phyloP scores from a whole-genome alignment of 2,888 invertebrate genomes.

The Xestia c-nigrum region DNA sequence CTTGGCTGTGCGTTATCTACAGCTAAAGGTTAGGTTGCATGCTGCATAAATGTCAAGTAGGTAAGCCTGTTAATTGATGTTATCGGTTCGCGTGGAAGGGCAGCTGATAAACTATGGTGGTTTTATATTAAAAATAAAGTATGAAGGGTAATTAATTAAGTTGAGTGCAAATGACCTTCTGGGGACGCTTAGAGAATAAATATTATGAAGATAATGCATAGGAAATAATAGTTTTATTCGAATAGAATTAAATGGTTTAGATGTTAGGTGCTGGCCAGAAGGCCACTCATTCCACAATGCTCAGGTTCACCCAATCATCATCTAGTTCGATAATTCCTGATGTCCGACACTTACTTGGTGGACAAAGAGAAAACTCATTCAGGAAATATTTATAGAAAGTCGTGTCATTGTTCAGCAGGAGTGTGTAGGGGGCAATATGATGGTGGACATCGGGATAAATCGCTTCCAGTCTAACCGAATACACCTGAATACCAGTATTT shows the following conservation, averaged over 20 bases:
- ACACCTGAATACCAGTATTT: not conserved
- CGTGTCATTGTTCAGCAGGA: too few species aligned
- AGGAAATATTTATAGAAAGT: too few species aligned
- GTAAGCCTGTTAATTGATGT: conserved; percentile 40
- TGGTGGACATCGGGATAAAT: too few species aligned
- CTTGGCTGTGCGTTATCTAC: conserved; percentile 23
- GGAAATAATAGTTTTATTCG: not conserved
- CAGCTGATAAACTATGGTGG: conserved; percentile 39
- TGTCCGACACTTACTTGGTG: too few species aligned
- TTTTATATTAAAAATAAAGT: conserved; percentile 23
- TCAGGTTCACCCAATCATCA: not conserved
- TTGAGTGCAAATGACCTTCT: conserved; percentile 16
- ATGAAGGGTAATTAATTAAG: conserved; percentile 19
- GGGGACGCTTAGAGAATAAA: not conserved
- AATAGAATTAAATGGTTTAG: not conserved
- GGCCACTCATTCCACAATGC: not conserved
- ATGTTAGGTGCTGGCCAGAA: not conserved
- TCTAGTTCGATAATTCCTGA: too few species aligned
- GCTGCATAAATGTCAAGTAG: conserved; percentile 54
- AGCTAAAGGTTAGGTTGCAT: conserved; percentile 38
- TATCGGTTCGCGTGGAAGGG: conserved; percentile 41
- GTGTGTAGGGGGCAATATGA: too few species aligned
- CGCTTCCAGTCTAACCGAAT: not conserved
- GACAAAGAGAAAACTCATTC: too few species aligned
- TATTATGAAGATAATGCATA: not conserved